Evolutionary conservation across 2,797 vertebrate species (phyloP), one percentile per base, ranked within the genome.

Genomic region (Aplochiton taeniatus): DNA sequence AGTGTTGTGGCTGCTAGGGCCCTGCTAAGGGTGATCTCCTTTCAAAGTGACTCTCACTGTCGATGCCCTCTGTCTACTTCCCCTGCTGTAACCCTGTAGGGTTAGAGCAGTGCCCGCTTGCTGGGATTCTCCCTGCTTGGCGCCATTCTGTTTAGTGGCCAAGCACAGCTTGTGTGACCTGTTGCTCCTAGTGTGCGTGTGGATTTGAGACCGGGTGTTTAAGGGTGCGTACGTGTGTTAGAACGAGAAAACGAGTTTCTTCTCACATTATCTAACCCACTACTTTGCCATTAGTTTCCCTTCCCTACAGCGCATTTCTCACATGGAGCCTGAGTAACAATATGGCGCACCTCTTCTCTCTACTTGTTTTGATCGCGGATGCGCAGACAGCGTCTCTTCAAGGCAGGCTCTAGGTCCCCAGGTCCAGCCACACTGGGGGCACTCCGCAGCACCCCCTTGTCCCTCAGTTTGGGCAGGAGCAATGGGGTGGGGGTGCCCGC

Each of bases 351-450:
- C 87, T 88, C 63, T 20, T 44, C 75, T 66, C 62, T 80, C 82
- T 89, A 99, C 89, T 98, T 98, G 94, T 98, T 99, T 93, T 98
- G 97, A 93, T 98, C 98, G 90, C 97, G 94, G 91, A 97, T 95
- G 89, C 97, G 94, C 82, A 99, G 92, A 85, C 97, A 99, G 90
- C 95, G 94, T 87, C 96, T 95, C 94, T 99, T 99, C 86, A 96
- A 87, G 67, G 95, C 94, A 73, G 96, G 97, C 88, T 98, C 95
- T 88, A 95, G 92, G 88, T 98, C 95, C 83, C 94, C 93, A 58
- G 93, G 87, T 78, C 90, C 88, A 82, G 92, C 87, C 82, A 92
- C 75, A 76, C 91, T 90, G 70, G 90, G 89, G 86, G 93, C 88
- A 13, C 90, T 93, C 13, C 90, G 86, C 68, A 97, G 88, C 79